A percentile compares a stretch with the other conserved stretches of the same genome.
Evolutionary conservation across 1,140 invertebrate genomes (phyloP).

Genomic region (Tenebrio molitor): DNA sequence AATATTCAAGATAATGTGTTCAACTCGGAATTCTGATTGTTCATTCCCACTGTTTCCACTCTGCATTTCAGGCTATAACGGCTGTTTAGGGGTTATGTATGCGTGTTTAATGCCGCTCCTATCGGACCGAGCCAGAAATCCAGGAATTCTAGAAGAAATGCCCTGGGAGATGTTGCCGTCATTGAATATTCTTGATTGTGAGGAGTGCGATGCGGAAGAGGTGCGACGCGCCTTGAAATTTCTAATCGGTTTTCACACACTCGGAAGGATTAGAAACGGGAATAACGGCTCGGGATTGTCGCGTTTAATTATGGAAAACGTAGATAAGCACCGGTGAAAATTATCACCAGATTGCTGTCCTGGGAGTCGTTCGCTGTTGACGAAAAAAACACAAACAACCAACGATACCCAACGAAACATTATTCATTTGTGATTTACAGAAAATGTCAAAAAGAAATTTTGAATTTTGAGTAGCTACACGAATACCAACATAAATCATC

Average conservation of each 20-base stretch:
- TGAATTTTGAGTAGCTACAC: too few relatives aligned
- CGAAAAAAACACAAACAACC: too few relatives aligned
- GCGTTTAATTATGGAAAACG: neutral
- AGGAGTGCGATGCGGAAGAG: neutral
- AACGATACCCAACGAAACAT: too few relatives aligned
- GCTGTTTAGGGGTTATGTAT: conserved; percentile 31
- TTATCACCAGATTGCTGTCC: too few relatives aligned
- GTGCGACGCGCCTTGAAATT: neutral
- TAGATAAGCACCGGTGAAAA: neutral
- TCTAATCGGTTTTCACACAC: conserved; percentile 10
- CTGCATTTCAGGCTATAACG: conserved; percentile 26
- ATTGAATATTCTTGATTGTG: conserved; percentile 1
- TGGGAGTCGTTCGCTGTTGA: too few relatives aligned
- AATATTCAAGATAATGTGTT: conserved; percentile 41
- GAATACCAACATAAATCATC: too few relatives aligned
- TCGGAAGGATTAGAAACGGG: neutral
- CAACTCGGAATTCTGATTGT: conserved; percentile 36
- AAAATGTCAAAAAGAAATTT: too few relatives aligned
- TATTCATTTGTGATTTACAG: too few relatives aligned
- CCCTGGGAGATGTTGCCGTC: neutral
- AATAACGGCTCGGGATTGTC: neutral
- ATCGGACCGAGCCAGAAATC: conserved; percentile 5
- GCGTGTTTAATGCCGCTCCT: conserved; percentile 24
- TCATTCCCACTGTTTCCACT: conserved; percentile 11
- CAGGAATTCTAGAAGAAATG: conserved; percentile 13